Evolutionary conservation across 2,797 vertebrate species (phyloP).

Genomic region (Eurystomus glaucurus): DNA sequence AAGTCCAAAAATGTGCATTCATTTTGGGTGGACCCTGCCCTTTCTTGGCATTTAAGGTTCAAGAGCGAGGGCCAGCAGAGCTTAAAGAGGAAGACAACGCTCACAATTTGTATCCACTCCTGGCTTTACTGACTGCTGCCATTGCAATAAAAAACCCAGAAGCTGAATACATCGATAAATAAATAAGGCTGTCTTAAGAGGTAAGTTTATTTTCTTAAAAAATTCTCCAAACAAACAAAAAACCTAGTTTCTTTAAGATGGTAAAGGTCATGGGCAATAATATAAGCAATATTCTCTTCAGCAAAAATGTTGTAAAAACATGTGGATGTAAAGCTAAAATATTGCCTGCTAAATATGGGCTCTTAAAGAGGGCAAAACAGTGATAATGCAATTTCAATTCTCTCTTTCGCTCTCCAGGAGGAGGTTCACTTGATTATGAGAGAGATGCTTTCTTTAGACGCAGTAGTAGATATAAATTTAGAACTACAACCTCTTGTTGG

Average conservation of each 20-base stretch:
- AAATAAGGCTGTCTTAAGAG: conserved; percentile 3
- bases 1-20: conserved; percentile 40
- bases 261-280: background rate
- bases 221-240: background rate
- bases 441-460: background rate
- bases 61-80: background rate
- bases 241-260: background rate
- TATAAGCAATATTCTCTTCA: background rate
- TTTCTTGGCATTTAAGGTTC: background rate
- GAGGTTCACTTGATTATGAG: background rate
- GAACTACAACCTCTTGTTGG: background rate
- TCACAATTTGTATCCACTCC: background rate
- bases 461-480: background rate
- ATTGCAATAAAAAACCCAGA: background rate
- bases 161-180: background rate
- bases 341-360: background rate
- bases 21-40: conserved; percentile 56
- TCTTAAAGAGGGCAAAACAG: background rate
- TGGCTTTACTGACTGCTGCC: background rate
- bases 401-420: background rate
- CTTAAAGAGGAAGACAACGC: background rate
- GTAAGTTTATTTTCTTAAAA: conserved; percentile 58
- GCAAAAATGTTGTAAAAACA: background rate
- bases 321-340: background rate
- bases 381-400: background rate